Evolutionary conservation across 2,888 invertebrate genomes (phyloP), one percentile per base, ranked within the genome.

Genomic region (Sepiola atlantica): DNA sequence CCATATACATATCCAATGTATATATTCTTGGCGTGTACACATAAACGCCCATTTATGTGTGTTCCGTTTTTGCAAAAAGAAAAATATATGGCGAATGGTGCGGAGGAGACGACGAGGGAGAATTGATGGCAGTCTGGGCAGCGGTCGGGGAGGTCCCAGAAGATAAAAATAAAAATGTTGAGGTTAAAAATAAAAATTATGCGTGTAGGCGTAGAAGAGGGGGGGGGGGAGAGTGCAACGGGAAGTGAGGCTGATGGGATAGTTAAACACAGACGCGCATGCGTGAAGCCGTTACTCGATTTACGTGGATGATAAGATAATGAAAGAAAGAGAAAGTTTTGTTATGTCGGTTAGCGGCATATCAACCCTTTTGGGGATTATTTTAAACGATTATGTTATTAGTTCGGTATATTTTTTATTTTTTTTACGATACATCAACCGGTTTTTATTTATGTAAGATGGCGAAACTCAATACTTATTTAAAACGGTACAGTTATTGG

Each of bases 161-260:
- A 45, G 8, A 45, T 45, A 45, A 45, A 45, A 45, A 45, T 45
- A n/a, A n/a, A n/a, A 77, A 77, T 77, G 77, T 77, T 8, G 77
- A 77, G 77, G 77, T 77, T 77, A 77, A 77, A 77, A 77, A 77
- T 77, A 77, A 77, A 77, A 77, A 77, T 77, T 61, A 45, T 77
- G 28, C 28, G n/a, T 28, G 77, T 61, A 45, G 45, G 45, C 45
- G 45, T 45, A 45, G 45, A 45, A 45, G 21, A 10, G 10, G 77
- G 1, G n/a, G 61, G 28, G 28, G 28, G 6, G n/a, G 10, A 77
- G 77, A 77, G 77, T 12, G 16, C 10, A 77, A n/a, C 3, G n/a
- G 77, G 10, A 77, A 77, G 10, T 77, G 77, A 28, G 77, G 77
- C 77, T 28, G n/a, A 14, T 1, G 77, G 1, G 28, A 77, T 77